Conservation (phyloP, 2,797 vertebrate genomes). For the Silurus aristotelis region DNA sequence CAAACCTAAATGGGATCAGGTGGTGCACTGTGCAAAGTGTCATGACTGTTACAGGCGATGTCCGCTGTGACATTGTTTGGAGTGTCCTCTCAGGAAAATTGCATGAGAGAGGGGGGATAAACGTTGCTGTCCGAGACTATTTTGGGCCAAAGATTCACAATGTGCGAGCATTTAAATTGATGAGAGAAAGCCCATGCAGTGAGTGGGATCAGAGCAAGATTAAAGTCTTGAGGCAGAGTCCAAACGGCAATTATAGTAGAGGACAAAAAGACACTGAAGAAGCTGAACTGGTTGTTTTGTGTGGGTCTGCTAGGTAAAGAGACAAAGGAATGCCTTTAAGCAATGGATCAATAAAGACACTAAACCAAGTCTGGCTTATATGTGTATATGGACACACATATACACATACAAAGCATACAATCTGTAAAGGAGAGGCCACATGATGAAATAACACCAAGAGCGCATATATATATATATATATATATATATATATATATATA, state of each 20-base stretch:
- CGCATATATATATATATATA: no score
- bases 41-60: neutral
- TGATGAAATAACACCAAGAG: constrained; percentile 40
- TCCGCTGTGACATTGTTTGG: constrained; percentile 23
- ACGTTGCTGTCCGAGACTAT: constrained; percentile 21
- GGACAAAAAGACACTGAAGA: constrained; percentile 30
- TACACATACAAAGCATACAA: constrained; percentile 28
- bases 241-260: constrained; percentile 26
- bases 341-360: constrained; percentile 49
- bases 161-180: constrained; percentile 17
- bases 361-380: constrained; percentile 36
- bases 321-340: constrained; percentile 33
- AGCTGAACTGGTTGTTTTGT: neutral
- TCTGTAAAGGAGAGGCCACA: constrained; percentile 37
- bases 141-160: constrained; percentile 23
- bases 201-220: constrained; percentile 28
- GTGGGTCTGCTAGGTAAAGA: constrained; percentile 27
- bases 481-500: no score
- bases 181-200: neutral
- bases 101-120: neutral
- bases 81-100: neutral
- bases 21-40: neutral
- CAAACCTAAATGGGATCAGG: neutral
- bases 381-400: constrained; percentile 24
- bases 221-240: constrained; percentile 17